Percentiles rank a stretch among this genome's conserved stretches.
These are phyloP conservation scores for Paguma larvata DNA, from an alignment of 2,797 vertebrate genomes.

Conservation along the genomic window DNA sequence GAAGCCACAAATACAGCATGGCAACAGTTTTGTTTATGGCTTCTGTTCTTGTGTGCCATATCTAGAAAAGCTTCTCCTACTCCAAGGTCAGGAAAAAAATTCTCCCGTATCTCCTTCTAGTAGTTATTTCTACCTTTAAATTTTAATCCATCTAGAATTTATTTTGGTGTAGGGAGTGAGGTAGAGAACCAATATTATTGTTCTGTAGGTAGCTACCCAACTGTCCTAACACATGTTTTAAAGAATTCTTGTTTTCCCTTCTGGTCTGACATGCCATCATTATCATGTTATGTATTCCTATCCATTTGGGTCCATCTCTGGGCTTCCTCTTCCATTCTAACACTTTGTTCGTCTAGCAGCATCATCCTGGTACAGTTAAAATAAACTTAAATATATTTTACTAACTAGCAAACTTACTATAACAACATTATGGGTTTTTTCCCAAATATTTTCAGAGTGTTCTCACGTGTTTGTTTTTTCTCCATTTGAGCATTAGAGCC, in stretches of 20 bases:
- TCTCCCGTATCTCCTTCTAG: background rate
- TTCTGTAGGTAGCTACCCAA: background rate
- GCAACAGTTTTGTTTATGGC: background rate
- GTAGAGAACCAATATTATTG: background rate
- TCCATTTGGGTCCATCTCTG: background rate
- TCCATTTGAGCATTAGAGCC: constrained; percentile 8
- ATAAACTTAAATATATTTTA: constrained; percentile 31
- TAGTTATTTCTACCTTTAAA: constrained; percentile 1
- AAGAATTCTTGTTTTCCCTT: background rate
- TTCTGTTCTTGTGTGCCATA: background rate
- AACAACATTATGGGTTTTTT: background rate
- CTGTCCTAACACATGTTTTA: background rate
- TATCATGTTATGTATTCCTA: background rate
- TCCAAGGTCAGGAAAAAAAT: background rate
- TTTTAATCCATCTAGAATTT: background rate
- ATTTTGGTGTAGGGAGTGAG: background rate
- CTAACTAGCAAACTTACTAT: constrained; percentile 1
- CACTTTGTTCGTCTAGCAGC: background rate
- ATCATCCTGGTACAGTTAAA: background rate
- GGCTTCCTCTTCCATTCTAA: background rate
- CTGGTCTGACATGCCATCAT: background rate
- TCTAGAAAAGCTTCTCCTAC: background rate
- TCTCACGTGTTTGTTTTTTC: background rate
- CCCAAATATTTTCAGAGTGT: background rate
- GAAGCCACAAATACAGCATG: background rate